Percentiles rank a stretch among this genome's conserved stretches.
Evolutionary conservation across 2,797 vertebrate species (phyloP).

Genomic region (Huso huso): DNA sequence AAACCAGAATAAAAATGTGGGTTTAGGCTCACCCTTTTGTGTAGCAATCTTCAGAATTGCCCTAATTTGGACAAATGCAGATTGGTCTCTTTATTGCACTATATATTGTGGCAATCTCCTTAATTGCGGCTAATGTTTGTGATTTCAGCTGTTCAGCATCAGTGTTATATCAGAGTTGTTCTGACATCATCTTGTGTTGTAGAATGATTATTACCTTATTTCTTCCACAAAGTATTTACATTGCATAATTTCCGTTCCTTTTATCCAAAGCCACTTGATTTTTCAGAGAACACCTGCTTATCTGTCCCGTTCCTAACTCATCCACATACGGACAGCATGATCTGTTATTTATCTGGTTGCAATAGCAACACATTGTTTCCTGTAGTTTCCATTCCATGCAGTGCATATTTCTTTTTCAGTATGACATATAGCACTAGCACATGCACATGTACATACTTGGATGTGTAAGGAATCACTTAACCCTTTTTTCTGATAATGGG

Average conservation of each 20-base stretch:
- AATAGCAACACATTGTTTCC: slow-evolving; percentile 2
- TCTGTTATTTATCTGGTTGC: slow-evolving; percentile 29
- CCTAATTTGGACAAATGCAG: no score
- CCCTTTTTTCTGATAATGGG: slow-evolving; percentile 41
- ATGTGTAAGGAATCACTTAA: slow-evolving; percentile 40
- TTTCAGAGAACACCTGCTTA: slow-evolving; percentile 33
- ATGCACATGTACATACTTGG: slow-evolving; percentile 3
- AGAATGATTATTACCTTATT: slow-evolving; percentile 8
- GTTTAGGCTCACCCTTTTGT: no score
- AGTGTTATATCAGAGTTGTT: neutral
- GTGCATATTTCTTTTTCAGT: slow-evolving; percentile 31
- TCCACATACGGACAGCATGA: slow-evolving; percentile 23
- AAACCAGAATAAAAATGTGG: no score
- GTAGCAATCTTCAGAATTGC: no score
- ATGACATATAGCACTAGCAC: slow-evolving; percentile 25
- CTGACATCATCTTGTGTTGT: slow-evolving; percentile 8
- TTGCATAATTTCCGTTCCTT: slow-evolving; percentile 33
- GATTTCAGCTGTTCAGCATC: no score
- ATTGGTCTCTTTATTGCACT: no score
- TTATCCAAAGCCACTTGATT: slow-evolving; percentile 25
- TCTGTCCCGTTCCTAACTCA: slow-evolving; percentile 24
- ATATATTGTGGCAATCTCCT: no score
- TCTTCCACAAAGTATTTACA: slow-evolving; percentile 32
- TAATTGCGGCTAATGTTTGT: no score
- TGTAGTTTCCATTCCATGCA: slow-evolving; percentile 31